Evolutionary conservation across 2,113 vertebrate species (phyloP), one percentile per base, ranked within the genome.

Genomic region (Cygnus atratus): DNA sequence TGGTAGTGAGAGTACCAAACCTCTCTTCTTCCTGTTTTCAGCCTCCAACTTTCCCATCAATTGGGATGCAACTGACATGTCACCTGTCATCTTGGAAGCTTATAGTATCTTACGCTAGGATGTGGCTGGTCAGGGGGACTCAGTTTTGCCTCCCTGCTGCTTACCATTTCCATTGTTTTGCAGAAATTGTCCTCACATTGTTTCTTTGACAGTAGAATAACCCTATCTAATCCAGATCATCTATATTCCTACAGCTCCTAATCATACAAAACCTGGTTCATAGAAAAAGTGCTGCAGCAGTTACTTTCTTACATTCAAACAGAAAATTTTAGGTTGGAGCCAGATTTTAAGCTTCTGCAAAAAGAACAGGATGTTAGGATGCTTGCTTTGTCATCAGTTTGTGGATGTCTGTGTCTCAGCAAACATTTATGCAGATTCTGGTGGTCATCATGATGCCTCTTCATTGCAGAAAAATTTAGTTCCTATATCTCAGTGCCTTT

Each of bases 41-140:
- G 44, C 33, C 35, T 89, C 10, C 29, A 75, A 0, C 37, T 68
- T 74, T 37, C 65, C 35, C 1, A 2, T 81, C 22, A 33, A 3
- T 12, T 72, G 37, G 31, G 44, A 28, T 66, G 37, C 4, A 4
- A 28, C 39, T 68, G 16, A 20, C 0, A 0, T 48, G 33, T 84
- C 61, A 52, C 48, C 41, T 90, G 6, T 75, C 33, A 14, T 58
- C 35, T 78, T 78, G 58, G 26, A 93, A 91, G 12, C 3, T 22
- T 63, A 6, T 46, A 68, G 8, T 43, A 31, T 33, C 15, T 82
- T 43, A 9, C 9, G 25, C 37, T 43, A 80, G 59, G 41, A 55
- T 59, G 11, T 55, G 44, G 13, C 37, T 84, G 28, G 25, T 77
- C 5, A 2, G 19, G 41, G 20, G 3, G 63, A 59, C 62, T 44